Evolutionary conservation across 2,888 invertebrate genomes (phyloP), one percentile per base, ranked within the genome.

Genomic region (Polyommatus iphigenia): DNA sequence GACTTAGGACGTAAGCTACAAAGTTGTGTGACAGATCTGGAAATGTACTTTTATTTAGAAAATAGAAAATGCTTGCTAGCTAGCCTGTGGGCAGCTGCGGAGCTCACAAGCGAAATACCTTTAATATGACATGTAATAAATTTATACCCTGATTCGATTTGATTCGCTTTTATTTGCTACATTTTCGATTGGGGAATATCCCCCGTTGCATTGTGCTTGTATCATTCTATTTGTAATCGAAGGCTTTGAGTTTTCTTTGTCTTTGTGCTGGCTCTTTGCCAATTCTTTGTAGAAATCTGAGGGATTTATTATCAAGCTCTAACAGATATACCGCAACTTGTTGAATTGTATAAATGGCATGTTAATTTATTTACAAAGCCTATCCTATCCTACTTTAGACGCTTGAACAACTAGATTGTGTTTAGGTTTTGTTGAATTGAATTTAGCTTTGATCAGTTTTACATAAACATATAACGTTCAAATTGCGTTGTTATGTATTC

Each of bases 171-270:
- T 72, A 20, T 46, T 46, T 24, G 20, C 41, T 73, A 41, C 46
- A 20, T 41, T 46, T 46, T 73, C 41, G 73, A 72, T 41, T 46
- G 72, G 13, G 20, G 20, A 72, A 46, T 46, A 72, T 72, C 24
- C 13, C 20, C 46, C 15, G 18, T 24, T 41, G 73, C 73, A 73
- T 75, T 75, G 50, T 54, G 8, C 24, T 29, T 7, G 75, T 75
- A 75, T 75, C 75, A 54, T 75, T 54, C 54, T 75, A 75, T 75
- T 75, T 75, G 75, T 75, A 75, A 75, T 75, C 0, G 75, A 75
- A 75, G 67, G 29, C 67, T 50, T 75, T 75, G 75, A 75, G 75
- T 75, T 54, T 50, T 18, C 75, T 75, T 75, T 75, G 75, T 75
- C 54, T 75, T 75, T 75, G 54, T 73, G 73, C 29, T 75, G 75